Evolutionary conservation across 2,113 vertebrate species (phyloP).

Genomic region (Tachysurus vachellii): DNA sequence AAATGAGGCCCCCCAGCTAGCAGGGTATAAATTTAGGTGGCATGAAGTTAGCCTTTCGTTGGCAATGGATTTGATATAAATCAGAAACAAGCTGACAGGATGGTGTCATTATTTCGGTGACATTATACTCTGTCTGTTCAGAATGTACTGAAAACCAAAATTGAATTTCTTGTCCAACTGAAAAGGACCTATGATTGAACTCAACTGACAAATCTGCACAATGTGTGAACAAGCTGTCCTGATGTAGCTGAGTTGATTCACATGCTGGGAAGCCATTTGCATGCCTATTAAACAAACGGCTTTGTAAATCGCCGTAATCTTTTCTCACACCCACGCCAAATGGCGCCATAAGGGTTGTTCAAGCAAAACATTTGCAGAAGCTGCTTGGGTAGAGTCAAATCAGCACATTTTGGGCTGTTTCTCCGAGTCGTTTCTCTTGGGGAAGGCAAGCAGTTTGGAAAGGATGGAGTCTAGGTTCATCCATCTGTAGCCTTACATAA

Average conservation of each 20-base stretch:
- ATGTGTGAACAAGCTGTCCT: slow-evolving; percentile 27
- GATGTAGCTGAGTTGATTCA: slow-evolving; percentile 18
- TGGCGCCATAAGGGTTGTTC: slow-evolving; percentile 56
- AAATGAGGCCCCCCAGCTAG: slow-evolving; percentile 58
- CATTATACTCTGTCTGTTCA: not conserved
- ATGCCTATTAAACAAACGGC: slow-evolving; percentile 70
- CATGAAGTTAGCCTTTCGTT: not conserved
- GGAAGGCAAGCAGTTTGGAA: slow-evolving; percentile 32
- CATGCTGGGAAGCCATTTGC: slow-evolving; percentile 25
- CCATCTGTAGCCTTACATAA: slow-evolving; percentile 66
- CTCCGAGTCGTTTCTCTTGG: slow-evolving; percentile 47
- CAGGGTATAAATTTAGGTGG: slow-evolving; percentile 22
- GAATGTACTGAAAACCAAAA: slow-evolving; percentile 33
- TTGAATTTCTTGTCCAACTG: slow-evolving; percentile 4
- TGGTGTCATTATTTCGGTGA: not conserved
- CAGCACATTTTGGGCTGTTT: slow-evolving; percentile 66
- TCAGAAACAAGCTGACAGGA: not conserved
- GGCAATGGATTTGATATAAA: slow-evolving; percentile 15
- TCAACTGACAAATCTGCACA: slow-evolving; percentile 31
- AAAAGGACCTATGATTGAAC: slow-evolving; percentile 13
- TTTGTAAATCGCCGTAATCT: slow-evolving; percentile 74
- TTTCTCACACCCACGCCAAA: slow-evolving; percentile 69
- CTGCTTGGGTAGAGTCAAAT: slow-evolving; percentile 61
- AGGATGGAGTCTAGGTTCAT: slow-evolving; percentile 20
- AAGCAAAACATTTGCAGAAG: slow-evolving; percentile 66